Base-by-base conservation (phyloP, 2,888 invertebrate genomes). In the Chymomyza amoena region DNA sequence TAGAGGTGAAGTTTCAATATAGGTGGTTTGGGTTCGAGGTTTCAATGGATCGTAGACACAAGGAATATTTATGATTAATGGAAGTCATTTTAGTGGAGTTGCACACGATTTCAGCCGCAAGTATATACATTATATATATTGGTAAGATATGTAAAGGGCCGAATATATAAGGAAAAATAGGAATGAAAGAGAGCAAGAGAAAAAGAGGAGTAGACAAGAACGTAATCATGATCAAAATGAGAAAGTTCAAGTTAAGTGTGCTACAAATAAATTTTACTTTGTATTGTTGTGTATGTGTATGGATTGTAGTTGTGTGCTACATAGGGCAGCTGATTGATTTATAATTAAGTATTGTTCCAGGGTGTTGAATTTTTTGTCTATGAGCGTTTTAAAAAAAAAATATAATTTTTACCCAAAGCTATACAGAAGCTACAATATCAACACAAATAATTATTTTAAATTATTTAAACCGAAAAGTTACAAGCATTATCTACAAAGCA, bases 141-240 rank as follows among this genome's bases (percentile, higher is more conserved):
- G 68, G 66, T 57, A 52, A 54, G 6, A 54, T 16, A 16, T 51
- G 57, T 57, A 56, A 20, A 61, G 39, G 60, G 18, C 36, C 59
- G 45, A 39, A 50, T 52, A 56, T 59, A 50, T 63, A 36, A 15
- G 39, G 10, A 13, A 45, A 4, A 61, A 45, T 61, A 45, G 64
- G 64, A 66, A 66, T 32, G 32, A 64, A 61, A 63, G 65, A 78
- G 61, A 65, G 68, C 57, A 39, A 77, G 75, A 77, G 68, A 78
- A 75, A 73, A 86, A 73, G 77, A 63, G 74, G 79, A 79, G 67
- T 79, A 79, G 74, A 77, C 13, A 79, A 73, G 73, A 79, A 80
- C 78, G 69, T 81, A 79, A 68, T 77, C 73, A 77, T 86, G 81
- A 78, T 70, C 76, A 78, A 72, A 83, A 80, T 80, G 78, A 73